phyloP scores from a whole-genome alignment of 2,888 invertebrate genomes.

The Thymelicus acteon region DNA sequence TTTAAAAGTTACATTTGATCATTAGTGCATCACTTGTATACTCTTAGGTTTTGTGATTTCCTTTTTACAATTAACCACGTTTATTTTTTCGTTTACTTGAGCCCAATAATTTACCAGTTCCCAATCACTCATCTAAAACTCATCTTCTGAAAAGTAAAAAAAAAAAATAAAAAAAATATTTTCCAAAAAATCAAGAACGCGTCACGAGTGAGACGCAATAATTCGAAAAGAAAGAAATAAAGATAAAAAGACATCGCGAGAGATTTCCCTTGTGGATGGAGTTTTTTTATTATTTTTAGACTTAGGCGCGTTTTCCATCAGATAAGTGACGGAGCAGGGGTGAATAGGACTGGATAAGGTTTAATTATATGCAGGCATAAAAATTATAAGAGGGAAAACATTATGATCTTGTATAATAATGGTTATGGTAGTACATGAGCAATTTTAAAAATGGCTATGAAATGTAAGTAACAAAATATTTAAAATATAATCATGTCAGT shows the following conservation, averaged over 20 bases:
- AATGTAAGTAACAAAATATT: too few relatives aligned
- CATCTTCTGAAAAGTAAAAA: constrained; percentile 20
- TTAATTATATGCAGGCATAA: constrained; percentile 49
- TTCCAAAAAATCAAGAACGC: constrained; percentile 27
- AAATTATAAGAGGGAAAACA: constrained; percentile 52
- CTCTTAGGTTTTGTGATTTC: too few relatives aligned
- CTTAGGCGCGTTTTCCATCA: constrained; percentile 55
- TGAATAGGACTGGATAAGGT: constrained; percentile 33
- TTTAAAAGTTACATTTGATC: too few relatives aligned
- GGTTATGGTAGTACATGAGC: not conserved
- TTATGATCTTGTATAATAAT: constrained; percentile 24
- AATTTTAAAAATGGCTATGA: too few relatives aligned
- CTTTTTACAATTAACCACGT: not conserved
- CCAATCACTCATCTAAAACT: constrained; percentile 32
- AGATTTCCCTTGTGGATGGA: constrained; percentile 68
- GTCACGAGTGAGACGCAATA: constrained; percentile 35
- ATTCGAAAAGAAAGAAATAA: constrained; percentile 38
- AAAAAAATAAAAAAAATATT: constrained; percentile 8
- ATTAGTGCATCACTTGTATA: too few relatives aligned
- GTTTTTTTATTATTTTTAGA: constrained; percentile 62
- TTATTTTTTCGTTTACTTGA: not conserved
- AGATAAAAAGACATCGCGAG: constrained; percentile 37
- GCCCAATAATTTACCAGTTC: constrained; percentile 10
- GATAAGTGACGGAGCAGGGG: constrained; percentile 54
- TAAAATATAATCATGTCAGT: too few relatives aligned